These are phyloP conservation scores for Glomeris maerens DNA, from an alignment of 1,140 invertebrate species.

Conservation along the genomic window DNA sequence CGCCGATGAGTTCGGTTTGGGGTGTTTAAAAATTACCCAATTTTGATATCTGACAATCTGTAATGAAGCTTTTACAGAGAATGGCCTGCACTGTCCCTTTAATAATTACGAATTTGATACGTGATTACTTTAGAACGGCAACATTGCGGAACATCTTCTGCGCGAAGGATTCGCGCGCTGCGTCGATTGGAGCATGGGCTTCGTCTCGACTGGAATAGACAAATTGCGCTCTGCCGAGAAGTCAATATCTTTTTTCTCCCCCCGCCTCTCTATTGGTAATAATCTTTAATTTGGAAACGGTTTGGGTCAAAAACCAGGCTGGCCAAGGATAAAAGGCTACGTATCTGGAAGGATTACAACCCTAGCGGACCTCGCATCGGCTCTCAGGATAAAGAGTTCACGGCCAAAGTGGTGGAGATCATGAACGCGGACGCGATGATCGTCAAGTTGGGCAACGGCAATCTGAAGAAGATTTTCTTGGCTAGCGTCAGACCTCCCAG, in stretches of 20 bases:
- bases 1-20: too few relatives aligned
- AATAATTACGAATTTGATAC: too few relatives aligned
- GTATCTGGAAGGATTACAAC: conserved; percentile 75
- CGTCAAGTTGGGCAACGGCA: conserved; percentile 61
- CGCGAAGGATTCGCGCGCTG: conserved; percentile 86
- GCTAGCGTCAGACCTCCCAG: conserved; percentile 87
- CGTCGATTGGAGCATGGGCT: conserved; percentile 91
- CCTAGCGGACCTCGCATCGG: conserved; percentile 21
- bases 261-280: too few relatives aligned
- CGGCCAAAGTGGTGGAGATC: conserved; percentile 76
- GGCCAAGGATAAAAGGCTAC: conserved; percentile 72
- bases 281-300: too few relatives aligned
- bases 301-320: conserved; percentile 23
- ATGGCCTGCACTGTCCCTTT: too few relatives aligned
- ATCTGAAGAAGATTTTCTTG: conserved; percentile 83
- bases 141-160: conserved; percentile 86
- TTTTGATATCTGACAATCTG: too few relatives aligned
- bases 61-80: too few relatives aligned
- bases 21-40: too few relatives aligned
- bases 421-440: conserved; percentile 85
- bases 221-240: conserved; percentile 70
- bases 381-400: conserved; percentile 69
- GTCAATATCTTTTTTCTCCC: too few relatives aligned
- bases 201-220: conserved; percentile 64
- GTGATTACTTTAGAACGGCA: conserved; percentile 49